These are phyloP conservation scores for Hydrolagus colliei DNA, from an alignment of 2,797 vertebrate genomes.

Conservation along the genomic window DNA sequence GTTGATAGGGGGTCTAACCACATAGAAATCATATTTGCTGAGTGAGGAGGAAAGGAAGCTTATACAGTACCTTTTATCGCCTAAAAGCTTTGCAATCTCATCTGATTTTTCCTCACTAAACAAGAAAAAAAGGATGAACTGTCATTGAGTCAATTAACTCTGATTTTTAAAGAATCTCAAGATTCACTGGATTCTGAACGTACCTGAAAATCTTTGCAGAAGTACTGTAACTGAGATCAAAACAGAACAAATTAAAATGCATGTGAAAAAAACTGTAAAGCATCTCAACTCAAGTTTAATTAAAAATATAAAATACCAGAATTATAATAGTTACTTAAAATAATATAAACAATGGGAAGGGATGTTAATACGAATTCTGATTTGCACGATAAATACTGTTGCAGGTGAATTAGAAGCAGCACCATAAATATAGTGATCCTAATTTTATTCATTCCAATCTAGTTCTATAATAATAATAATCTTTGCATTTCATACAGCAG, in stretches of 20 bases:
- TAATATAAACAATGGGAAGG: background rate
- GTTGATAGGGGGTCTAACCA: no score
- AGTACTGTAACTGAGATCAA: conserved; percentile 75
- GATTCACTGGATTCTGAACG: conserved; percentile 33
- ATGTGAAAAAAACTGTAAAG: background rate
- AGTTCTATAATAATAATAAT: no score
- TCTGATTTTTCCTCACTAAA: conserved; percentile 98
- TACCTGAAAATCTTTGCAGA: conserved; percentile 97
- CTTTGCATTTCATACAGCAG: no score
- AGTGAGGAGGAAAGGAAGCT: background rate
- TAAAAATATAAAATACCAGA: background rate
- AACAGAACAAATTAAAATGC: conserved; percentile 37
- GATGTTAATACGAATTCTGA: no score
- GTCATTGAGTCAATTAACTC: conserved; percentile 16
- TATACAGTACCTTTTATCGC: conserved; percentile 78
- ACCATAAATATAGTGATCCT: no score
- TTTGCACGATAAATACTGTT: no score
- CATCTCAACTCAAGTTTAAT: background rate
- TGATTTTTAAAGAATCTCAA: background rate
- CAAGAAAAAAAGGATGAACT: conserved; percentile 37
- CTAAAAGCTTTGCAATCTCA: conserved; percentile 92
- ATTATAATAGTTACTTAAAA: background rate
- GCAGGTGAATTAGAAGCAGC: no score
- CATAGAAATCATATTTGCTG: no score
- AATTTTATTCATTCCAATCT: no score